phyloP scores from a whole-genome alignment of 2,797 vertebrate species.

The Micropoecilia bifurca region DNA sequence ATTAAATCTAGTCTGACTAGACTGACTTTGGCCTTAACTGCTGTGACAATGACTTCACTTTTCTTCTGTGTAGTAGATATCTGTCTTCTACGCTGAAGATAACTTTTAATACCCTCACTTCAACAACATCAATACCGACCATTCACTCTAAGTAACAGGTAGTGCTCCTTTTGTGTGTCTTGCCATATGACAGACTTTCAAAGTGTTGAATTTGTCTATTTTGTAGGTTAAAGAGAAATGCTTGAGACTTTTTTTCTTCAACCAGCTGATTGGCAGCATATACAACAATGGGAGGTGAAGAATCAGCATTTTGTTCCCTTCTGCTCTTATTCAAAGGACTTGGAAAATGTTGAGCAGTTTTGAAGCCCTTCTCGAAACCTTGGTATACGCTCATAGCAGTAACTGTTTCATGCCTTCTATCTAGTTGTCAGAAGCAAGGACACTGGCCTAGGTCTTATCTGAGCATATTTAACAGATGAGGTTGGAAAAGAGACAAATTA shows the following conservation, averaged over 20 bases:
- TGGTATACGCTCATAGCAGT: not conserved
- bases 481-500: slow-evolving; percentile 15
- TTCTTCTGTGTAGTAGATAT: not conserved
- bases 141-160: not conserved
- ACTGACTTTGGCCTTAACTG: not conserved
- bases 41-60: not conserved
- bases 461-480: slow-evolving; percentile 12
- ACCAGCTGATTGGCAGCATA: not conserved
- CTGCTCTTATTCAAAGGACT: not conserved
- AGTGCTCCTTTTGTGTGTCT: not conserved
- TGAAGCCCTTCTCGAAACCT: not conserved
- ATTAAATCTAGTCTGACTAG: not conserved
- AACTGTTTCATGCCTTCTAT: not conserved
- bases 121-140: not conserved
- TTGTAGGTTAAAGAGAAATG: not conserved
- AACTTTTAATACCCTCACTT: not conserved
- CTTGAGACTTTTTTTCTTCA: not conserved
- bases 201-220: not conserved
- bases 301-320: not conserved
- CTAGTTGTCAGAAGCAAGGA: not conserved
- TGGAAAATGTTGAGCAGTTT: not conserved
- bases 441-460: not conserved
- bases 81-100: not conserved
- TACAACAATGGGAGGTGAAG: not conserved
- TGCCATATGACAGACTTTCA: not conserved